phyloP scores from a whole-genome alignment of 2,797 vertebrate species.

The Ispidina lecontei region DNA sequence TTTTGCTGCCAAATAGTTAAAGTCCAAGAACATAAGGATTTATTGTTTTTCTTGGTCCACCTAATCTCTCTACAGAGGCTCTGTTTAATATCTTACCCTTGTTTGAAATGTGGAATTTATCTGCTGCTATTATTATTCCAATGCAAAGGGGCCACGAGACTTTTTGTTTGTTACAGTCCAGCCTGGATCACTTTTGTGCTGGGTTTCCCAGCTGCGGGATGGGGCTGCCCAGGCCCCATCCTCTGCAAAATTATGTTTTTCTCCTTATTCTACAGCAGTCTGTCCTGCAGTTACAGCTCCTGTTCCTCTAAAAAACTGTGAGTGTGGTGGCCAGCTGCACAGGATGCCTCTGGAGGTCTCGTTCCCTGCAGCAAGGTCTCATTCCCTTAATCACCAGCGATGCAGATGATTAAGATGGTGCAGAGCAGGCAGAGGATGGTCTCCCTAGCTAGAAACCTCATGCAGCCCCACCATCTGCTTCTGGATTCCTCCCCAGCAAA shows the following conservation, averaged over 20 bases:
- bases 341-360: background rate
- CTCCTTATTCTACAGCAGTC: background rate
- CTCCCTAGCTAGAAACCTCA: background rate
- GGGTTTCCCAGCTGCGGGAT: background rate
- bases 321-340: background rate
- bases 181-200: background rate
- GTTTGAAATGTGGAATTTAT: slow-evolving; percentile 58
- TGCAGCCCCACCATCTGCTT: rapidly evolving
- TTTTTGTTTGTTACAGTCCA: background rate
- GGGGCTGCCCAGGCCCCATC: background rate
- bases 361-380: background rate
- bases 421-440: background rate
- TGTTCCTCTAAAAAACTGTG: background rate
- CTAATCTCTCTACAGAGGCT: background rate
- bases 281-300: background rate
- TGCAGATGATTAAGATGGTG: too few species aligned
- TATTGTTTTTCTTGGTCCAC: background rate
- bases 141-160: background rate
- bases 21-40: slow-evolving; percentile 19
- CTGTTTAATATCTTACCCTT: slow-evolving; percentile 37
- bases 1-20: background rate
- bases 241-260: background rate
- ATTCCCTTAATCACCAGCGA: background rate
- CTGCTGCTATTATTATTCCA: slow-evolving; percentile 42
- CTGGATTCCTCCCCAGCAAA: background rate